phyloP scores from a whole-genome alignment of 2,888 invertebrate genomes.

The Amiota communis region DNA sequence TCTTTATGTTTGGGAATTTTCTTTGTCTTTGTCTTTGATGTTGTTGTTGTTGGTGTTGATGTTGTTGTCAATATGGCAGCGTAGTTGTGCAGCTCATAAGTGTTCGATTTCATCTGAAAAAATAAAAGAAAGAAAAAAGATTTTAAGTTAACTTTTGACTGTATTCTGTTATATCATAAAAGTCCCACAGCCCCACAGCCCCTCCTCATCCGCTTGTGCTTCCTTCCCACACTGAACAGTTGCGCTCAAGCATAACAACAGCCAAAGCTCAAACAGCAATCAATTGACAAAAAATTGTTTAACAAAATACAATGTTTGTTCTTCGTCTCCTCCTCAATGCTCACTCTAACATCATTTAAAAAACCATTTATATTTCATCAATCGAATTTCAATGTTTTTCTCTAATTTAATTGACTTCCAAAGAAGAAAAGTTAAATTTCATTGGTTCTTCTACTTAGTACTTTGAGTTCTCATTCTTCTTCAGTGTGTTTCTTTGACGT shows the following conservation, averaged over 20 bases:
- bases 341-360: conserved; percentile 29
- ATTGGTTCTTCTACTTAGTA: not conserved
- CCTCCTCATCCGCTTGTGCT: too few relatives aligned
- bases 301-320: not conserved
- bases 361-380: conserved; percentile 25
- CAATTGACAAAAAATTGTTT: too few relatives aligned
- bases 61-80: conserved; percentile 36
- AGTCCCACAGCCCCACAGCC: too few relatives aligned
- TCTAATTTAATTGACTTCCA: conserved; percentile 29
- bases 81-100: conserved; percentile 63
- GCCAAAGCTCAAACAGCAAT: too few relatives aligned
- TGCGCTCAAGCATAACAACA: too few relatives aligned
- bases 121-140: not conserved
- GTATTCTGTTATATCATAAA: too few relatives aligned
- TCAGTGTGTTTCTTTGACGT: conserved; percentile 43
- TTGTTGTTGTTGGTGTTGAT: not conserved
- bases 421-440: not conserved
- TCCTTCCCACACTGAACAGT: too few relatives aligned
- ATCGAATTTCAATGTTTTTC: conserved; percentile 12
- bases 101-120: conserved; percentile 59
- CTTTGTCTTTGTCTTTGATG: not conserved
- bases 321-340: not conserved
- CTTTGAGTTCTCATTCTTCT: conserved; percentile 29
- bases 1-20: not conserved
- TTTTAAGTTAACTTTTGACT: too few relatives aligned